Base-by-base conservation (phyloP, 2,888 invertebrate genomes). In the Drosophila fungiperda region DNA sequence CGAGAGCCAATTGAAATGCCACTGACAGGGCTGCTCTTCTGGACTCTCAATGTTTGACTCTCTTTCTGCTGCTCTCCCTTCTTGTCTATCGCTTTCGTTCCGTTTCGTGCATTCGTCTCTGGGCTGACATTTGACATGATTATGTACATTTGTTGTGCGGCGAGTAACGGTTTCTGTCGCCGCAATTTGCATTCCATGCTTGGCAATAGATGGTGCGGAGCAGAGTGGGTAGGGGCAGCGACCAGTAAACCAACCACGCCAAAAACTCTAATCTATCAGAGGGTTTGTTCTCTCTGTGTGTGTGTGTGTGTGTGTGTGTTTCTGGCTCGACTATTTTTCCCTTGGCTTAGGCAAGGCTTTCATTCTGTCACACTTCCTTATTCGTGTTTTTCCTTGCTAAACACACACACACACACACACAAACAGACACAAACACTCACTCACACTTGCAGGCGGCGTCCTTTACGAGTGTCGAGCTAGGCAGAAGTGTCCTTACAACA, bases 121-220 rank as follows among this genome's bases (percentile, higher is more conserved):
- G 36, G 61, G 68, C 87, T 86, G 90, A 88, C 85, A 86, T 88
- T 88, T 86, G 90, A 86, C 85, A 88, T 86, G 90, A 86, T 86
- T 86, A 86, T 88, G 87, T 87, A 85, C 83, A 87, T 85, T 85
- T 85, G 84, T 85, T 79, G 67, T 80, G 72, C 72, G 72, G 60
- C 61, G 66, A 66, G 62, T 54, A 62, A 40, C 54, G 68, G 67
- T 52, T 63, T 49, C 54, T 53, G 67, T 80, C 69, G 80, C 62
- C 76, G 71, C 79, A 81, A 87, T 84, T 84, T 87, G 78, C 83
- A 84, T 84, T 75, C 62, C 63, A 68, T 32, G 53, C 26, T 15
- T 15, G 61, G 55, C 48, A 45, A 20, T 15, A 45, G 23, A 6
- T 4, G 11, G 1, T 2, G 29, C 7, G 7, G 17, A 20, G 3